phyloP scores from a whole-genome alignment of 2,888 invertebrate species.

The Euproctis similis region DNA sequence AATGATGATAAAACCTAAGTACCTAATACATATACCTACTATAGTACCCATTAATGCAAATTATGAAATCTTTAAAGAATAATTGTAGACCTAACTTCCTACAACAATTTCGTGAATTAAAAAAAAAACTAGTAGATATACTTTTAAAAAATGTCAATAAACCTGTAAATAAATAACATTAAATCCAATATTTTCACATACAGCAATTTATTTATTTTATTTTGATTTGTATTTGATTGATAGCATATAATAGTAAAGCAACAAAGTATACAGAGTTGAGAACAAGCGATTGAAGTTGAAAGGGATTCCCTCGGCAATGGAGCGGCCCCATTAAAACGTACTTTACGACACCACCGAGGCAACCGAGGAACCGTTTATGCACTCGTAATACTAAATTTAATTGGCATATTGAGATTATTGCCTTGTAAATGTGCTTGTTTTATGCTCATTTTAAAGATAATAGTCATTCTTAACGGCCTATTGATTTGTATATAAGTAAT shows the following conservation, averaged over 20 bases:
- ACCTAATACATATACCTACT: too few species aligned
- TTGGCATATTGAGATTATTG: slow-evolving; percentile 67
- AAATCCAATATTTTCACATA: not conserved
- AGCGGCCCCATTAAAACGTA: slow-evolving; percentile 56
- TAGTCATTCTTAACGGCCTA: slow-evolving; percentile 32
- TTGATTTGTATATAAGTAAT: slow-evolving; percentile 25
- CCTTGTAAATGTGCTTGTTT: slow-evolving; percentile 49
- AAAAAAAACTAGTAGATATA: too few species aligned
- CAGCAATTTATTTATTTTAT: too few species aligned
- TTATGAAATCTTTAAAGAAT: too few species aligned
- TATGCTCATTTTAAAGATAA: slow-evolving; percentile 38
- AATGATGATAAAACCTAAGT: too few species aligned
- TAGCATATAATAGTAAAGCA: too few species aligned
- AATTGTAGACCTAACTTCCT: too few species aligned
- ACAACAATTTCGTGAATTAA: too few species aligned
- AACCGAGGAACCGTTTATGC: slow-evolving; percentile 49
- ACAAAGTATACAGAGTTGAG: slow-evolving; percentile 7
- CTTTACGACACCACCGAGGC: slow-evolving; percentile 55
- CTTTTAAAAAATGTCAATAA: too few species aligned
- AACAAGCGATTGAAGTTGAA: slow-evolving; percentile 23
- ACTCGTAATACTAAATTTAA: slow-evolving; percentile 63
- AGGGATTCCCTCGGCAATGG: slow-evolving; percentile 51
- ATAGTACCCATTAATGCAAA: too few species aligned
- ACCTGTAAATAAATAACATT: not conserved
- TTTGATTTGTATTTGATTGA: slow-evolving; percentile 8